Evolutionary conservation across 2,888 invertebrate genomes (phyloP).

Genomic region (Thera britannica): DNA sequence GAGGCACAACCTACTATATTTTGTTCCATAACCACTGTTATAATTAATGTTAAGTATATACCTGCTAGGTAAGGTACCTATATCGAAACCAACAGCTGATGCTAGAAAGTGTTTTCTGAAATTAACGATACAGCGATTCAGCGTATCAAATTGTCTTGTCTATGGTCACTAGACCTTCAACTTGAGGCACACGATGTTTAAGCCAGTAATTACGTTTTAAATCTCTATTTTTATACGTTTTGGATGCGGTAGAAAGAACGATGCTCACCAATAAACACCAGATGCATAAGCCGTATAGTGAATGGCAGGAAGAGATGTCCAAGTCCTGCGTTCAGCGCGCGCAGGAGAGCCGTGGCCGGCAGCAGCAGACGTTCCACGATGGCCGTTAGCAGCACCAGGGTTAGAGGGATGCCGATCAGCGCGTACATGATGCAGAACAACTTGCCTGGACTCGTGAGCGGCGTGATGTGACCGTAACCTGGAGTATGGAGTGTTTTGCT

Average conservation of each 20-base stretch:
- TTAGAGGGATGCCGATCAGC: conserved; percentile 93
- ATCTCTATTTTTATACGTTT: background rate
- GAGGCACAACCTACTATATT: no score
- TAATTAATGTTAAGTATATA: no score
- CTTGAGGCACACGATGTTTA: no score
- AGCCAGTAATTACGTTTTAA: no score
- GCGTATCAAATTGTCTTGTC: no score
- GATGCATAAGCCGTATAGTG: conserved; percentile 90
- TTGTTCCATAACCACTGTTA: no score
- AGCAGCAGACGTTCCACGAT: conserved; percentile 92
- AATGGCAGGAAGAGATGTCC: conserved; percentile 90
- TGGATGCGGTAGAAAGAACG: background rate
- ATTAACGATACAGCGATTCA: no score
- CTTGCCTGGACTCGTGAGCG: conserved; percentile 93
- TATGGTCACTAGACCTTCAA: no score
- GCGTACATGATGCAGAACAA: conserved; percentile 95
- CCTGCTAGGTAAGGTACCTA: no score
- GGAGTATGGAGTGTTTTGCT: conserved; percentile 42
- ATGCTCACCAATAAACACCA: conserved; percentile 86
- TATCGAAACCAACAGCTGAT: no score
- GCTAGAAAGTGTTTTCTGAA: no score
- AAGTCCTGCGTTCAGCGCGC: conserved; percentile 87
- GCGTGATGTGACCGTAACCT: conserved; percentile 96
- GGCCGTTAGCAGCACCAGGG: conserved; percentile 92
- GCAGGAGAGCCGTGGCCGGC: conserved; percentile 89